These are phyloP conservation scores for Drosophila simulans DNA, from an alignment of 1,140 invertebrate genomes.

Conservation along the genomic window DNA sequence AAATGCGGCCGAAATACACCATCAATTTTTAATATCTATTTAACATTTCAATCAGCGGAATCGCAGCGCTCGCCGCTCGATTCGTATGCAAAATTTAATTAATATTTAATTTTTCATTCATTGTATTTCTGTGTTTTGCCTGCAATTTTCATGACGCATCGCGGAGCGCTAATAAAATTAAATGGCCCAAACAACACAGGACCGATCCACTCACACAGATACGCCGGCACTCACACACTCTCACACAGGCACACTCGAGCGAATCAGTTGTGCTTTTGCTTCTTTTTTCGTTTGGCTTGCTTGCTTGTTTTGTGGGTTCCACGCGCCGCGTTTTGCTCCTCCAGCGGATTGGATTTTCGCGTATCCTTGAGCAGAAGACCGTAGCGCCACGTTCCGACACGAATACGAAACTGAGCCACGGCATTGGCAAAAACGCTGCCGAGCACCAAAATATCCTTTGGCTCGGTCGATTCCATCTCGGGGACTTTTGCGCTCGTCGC, in stretches of 20 bases:
- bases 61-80: slow-evolving; percentile 12
- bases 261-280: slow-evolving; percentile 41
- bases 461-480: slow-evolving; percentile 60
- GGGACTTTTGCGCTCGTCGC: slow-evolving; percentile 48
- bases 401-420: slow-evolving; percentile 84
- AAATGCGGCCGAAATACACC: slow-evolving; percentile 9
- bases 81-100: slow-evolving; percentile 65
- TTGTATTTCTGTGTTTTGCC: slow-evolving; percentile 60
- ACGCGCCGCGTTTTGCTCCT: slow-evolving; percentile 33
- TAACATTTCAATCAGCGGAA: slow-evolving; percentile 73
- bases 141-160: slow-evolving; percentile 51
- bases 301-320: slow-evolving; percentile 26
- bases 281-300: slow-evolving; percentile 1
- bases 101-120: slow-evolving; percentile 81
- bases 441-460: slow-evolving; percentile 69
- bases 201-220: slow-evolving; percentile 26
- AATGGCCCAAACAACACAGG: slow-evolving; percentile 45
- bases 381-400: slow-evolving; percentile 84
- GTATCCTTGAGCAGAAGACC: slow-evolving; percentile 80
- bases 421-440: slow-evolving; percentile 68
- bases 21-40: slow-evolving; percentile 77
- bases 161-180: slow-evolving; percentile 69
- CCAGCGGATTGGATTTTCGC: slow-evolving; percentile 40
- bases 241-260: slow-evolving; percentile 32
- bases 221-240: slow-evolving; percentile 20